Percentiles rank a stretch among this genome's conserved stretches.
These are phyloP conservation scores for Ia io DNA, from an alignment of 2,113 vertebrate species.

Conservation along the genomic window DNA sequence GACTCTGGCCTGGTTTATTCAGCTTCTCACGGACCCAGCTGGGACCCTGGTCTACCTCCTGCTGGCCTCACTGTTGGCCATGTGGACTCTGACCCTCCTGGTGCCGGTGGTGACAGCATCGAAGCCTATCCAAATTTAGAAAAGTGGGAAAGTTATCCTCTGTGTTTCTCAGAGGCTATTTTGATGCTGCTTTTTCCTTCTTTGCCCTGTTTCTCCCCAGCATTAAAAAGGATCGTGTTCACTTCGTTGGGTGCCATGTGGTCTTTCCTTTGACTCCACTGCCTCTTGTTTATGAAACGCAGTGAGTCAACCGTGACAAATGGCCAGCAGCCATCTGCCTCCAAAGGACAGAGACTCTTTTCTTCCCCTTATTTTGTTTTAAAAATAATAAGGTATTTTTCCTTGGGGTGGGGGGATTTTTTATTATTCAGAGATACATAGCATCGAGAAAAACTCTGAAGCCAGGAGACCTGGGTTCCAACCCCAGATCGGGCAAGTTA, in stretches of 20 bases:
- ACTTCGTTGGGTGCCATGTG: background rate
- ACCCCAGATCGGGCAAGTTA: background rate
- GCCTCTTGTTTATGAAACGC: conserved; percentile 60
- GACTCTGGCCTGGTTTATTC: background rate
- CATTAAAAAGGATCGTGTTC: background rate
- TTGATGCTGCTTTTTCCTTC: conserved; percentile 17
- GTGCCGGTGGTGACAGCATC: background rate
- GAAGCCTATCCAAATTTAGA: conserved; percentile 51
- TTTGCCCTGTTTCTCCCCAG: background rate
- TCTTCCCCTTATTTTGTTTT: conserved; percentile 35
- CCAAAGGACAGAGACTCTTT: conserved; percentile 43
- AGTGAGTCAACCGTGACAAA: conserved; percentile 39
- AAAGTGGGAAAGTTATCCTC: conserved; percentile 52
- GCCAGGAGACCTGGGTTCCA: background rate
- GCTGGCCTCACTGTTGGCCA: background rate
- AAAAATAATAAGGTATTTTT: conserved; percentile 19
- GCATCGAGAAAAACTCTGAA: background rate
- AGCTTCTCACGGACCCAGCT: background rate
- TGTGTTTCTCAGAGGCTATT: conserved; percentile 65
- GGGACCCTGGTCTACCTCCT: background rate
- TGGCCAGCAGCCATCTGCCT: conserved; percentile 40
- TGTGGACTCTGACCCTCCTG: background rate
- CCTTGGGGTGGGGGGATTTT: background rate
- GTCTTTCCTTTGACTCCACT: conserved; percentile 32
- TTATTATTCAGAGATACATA: background rate